These are phyloP conservation scores for Eidolon helvum DNA, from an alignment of 2,113 vertebrate species.

Conservation along the genomic window DNA sequence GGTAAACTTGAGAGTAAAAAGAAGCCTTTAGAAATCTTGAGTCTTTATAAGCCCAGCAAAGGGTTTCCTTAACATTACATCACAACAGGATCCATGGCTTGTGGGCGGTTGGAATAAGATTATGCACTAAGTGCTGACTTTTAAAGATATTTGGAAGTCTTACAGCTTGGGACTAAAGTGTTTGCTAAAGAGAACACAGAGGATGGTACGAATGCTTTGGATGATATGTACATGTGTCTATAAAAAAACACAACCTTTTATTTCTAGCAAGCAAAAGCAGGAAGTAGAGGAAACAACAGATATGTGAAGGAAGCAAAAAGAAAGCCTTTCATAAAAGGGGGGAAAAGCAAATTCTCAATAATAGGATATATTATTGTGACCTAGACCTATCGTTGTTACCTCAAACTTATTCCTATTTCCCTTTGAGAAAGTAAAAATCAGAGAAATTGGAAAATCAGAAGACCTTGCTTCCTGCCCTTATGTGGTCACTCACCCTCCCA, in stretches of 20 bases:
- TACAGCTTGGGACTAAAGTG: neutral
- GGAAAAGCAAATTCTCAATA: neutral
- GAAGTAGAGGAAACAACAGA: neutral
- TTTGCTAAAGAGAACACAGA: neutral
- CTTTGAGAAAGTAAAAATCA: neutral
- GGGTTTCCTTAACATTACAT: neutral
- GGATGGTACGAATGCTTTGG: neutral
- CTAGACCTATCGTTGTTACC: neutral
- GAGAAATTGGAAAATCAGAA: neutral
- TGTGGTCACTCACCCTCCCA: neutral
- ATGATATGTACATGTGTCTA: neutral
- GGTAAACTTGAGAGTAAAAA: neutral
- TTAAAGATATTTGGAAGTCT: neutral
- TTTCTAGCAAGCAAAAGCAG: neutral
- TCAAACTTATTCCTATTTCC: neutral
- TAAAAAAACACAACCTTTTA: neutral
- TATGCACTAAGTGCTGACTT: neutral
- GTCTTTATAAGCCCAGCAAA: neutral
- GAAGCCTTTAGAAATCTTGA: neutral
- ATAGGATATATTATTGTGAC: neutral
- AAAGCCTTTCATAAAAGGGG: neutral
- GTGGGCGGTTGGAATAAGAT: neutral
- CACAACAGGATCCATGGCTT: neutral
- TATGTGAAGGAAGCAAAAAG: neutral
- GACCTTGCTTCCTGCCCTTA: neutral